Base-by-base conservation (phyloP, 2,888 invertebrate species). In the Enchytraeus crypticus region DNA sequence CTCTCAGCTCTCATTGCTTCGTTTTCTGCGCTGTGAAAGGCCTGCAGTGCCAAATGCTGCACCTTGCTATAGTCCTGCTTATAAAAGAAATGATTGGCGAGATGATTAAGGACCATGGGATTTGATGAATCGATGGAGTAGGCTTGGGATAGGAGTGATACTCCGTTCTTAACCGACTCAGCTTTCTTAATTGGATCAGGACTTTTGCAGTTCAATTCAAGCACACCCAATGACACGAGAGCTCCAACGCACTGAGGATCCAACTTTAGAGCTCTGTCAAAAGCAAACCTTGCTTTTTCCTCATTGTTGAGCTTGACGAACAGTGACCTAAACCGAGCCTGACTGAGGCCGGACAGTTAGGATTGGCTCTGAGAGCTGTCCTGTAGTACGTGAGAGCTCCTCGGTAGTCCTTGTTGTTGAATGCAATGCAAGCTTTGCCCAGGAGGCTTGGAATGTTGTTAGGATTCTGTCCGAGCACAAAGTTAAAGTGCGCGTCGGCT, bases 21-120 rank as follows among this genome's bases (percentile, higher is more conserved):
- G 78, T 97, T 97, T 80, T 98, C 97, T 0, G 97, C 96, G 75
- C 95, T 93, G 79, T 96, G 95, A 79, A 97, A 96, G 0, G 98
- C 97, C 75, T 97, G 96, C 14, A 95, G 81, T 0, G 97, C 97
- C 62, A 98, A 82, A 79, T 96, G 93, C 74, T 95, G 92, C 0
- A 96, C 95, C 82, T 96, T 95, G 71, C 86, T 87, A 75, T 93
- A 93, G 79, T 51, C 53, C 53, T 51, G 33, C 3, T 96, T 97
- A 80, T 97, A 98, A 81, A 99, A 99, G 82, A 98, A 98, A 81
- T 99, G 97, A 80, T 99, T 97, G 0, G 98, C 97, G 73, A 99
- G 82, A 80, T 98, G 98, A 80, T 98, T 98, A 11, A 99, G 83
- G 11, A 98, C 96, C 93, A 98, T 97, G 0, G 98, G 97, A 81